Conservation (phyloP, 2,888 invertebrate genomes). For the Globia sparganii region DNA sequence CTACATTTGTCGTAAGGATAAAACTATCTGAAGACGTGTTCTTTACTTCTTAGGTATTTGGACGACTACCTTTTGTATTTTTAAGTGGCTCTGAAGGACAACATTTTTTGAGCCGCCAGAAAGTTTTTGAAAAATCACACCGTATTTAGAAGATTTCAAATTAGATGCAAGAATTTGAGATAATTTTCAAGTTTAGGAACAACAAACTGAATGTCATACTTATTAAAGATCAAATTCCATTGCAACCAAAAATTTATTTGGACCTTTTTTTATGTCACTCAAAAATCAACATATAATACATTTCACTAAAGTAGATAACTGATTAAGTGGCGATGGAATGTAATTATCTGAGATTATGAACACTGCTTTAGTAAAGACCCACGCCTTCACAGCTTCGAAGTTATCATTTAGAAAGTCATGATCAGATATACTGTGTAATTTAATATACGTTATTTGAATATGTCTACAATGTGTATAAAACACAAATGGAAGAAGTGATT, state of each 20-base stretch:
- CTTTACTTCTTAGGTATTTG: constrained; percentile 14
- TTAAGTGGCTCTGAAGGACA: background rate
- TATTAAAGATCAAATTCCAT: background rate
- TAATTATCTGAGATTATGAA: background rate
- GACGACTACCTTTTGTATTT: background rate
- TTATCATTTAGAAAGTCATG: constrained; percentile 8
- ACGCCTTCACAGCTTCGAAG: constrained; percentile 4
- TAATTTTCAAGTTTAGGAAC: background rate
- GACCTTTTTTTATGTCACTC: background rate
- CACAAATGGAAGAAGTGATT: constrained; percentile 49
- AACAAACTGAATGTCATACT: no score
- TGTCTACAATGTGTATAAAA: constrained; percentile 21
- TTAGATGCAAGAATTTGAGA: background rate
- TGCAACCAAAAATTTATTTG: background rate
- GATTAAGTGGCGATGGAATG: background rate
- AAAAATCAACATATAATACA: background rate
- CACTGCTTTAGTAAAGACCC: constrained; percentile 2
- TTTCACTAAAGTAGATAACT: no score
- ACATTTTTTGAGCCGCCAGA: background rate
- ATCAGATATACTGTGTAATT: constrained; percentile 1
- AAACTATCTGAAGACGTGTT: constrained; percentile 31
- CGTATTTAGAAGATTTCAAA: no score
- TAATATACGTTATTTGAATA: constrained; percentile 9
- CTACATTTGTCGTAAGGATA: constrained; percentile 44
- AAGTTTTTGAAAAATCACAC: background rate